phyloP scores from a whole-genome alignment of 2,113 vertebrate genomes.

The Morone chrysops region DNA sequence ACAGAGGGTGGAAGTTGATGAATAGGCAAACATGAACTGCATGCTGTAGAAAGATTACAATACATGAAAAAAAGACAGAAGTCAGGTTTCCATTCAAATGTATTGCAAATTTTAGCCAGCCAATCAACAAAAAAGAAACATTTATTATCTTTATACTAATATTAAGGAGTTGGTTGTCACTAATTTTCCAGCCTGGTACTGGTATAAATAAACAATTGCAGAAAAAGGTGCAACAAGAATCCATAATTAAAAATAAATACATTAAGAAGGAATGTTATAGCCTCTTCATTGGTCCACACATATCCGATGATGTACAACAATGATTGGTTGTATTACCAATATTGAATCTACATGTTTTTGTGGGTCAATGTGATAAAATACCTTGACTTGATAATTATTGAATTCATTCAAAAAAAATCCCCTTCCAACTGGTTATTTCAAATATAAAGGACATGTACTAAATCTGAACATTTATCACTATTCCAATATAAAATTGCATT shows the following conservation, averaged over 20 bases:
- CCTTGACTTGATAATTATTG: neutral
- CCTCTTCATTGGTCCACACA: neutral
- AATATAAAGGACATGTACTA: neutral
- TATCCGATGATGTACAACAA: neutral
- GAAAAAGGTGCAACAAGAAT: neutral
- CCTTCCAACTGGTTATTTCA: neutral
- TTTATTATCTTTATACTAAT: neutral
- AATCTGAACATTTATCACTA: neutral
- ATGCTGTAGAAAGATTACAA: neutral
- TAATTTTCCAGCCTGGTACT: neutral
- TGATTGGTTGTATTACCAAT: neutral
- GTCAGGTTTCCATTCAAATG: neutral
- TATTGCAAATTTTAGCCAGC: too few relatives aligned
- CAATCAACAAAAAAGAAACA: neutral
- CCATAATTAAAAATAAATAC: neutral
- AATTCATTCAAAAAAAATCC: neutral
- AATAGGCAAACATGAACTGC: neutral
- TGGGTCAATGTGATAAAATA: conserved; percentile 1
- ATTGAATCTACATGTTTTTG: neutral
- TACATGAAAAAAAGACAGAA: neutral
- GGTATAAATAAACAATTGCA: neutral
- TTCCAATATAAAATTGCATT: neutral
- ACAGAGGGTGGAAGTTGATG: neutral
- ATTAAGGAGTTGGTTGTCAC: neutral
- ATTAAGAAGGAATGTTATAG: neutral